Base-by-base conservation (phyloP, 1,140 invertebrate genomes). In the Globodera rostochiensis region DNA sequence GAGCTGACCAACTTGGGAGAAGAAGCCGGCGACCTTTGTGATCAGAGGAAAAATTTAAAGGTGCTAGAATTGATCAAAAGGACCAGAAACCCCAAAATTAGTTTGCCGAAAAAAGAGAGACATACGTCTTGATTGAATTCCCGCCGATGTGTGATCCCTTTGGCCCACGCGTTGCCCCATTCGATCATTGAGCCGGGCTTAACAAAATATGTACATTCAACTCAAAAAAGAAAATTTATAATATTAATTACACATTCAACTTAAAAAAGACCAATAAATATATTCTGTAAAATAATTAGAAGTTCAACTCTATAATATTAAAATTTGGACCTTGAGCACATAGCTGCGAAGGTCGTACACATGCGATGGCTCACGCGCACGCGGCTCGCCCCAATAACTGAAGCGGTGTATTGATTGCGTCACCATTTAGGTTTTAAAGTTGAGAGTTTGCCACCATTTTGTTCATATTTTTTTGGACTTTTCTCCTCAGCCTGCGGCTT, bases 121-220 rank as follows among this genome's bases (percentile, higher is more conserved):
- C 64, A 45, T 47, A 78, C 77, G 50, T 78, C 77, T 73, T 89
- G 88, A 75, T 90, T 90, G 71, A 84, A 84, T 70, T 89, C 88
- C 2, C 88, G 77, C 50, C 88, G 71, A 74, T 86, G 89, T 7
- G 88, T 90, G 60, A 89, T 90, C 25, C 88, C 88, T 77, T 87
- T 88, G 9, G 86, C 85, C 88, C 88, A 89, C 47, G 86, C 87
- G 77, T 90, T 90, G 4, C 84, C 89, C 89, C 89, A 89, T 71
- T 90, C 89, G 45, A 89, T 89, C 89, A 89, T 89, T 6, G 86
- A 83, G 64, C 88, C 88, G 36, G 88, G 88, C 86, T 88, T 60
- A 84, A 88, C 82, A 73, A 74, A 11, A 21, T 70, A 66, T n/a
- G 36, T 36, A 36, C 36, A 36, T 36, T 36, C 36, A 36, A 36